phyloP scores from a whole-genome alignment of 2,113 vertebrate species.

The Pteropus alecto region DNA sequence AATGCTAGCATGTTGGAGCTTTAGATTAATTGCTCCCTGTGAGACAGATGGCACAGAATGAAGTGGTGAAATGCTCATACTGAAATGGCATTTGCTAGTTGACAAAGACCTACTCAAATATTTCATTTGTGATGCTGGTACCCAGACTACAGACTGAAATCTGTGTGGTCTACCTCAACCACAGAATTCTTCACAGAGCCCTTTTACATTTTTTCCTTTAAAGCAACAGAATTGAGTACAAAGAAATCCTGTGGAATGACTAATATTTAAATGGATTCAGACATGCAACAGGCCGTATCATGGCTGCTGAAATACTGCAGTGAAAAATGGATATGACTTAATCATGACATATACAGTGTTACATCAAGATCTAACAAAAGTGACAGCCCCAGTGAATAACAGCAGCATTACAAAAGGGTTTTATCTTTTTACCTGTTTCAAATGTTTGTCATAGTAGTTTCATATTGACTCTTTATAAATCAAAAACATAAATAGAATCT shows the following conservation, averaged over 20 bases:
- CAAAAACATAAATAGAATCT: background rate
- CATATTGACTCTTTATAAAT: background rate
- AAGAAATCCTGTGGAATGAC: background rate
- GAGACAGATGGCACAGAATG: constrained; percentile 39
- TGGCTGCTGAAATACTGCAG: background rate
- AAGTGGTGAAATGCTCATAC: constrained; percentile 48
- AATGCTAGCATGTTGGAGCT: constrained; percentile 38
- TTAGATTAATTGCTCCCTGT: constrained; percentile 59
- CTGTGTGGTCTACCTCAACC: background rate
- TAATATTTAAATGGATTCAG: background rate
- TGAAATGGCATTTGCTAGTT: constrained; percentile 51
- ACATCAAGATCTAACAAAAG: background rate
- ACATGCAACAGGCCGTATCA: background rate
- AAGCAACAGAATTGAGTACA: background rate
- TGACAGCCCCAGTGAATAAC: background rate
- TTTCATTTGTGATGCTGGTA: constrained; percentile 32
- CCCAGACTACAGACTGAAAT: constrained; percentile 31
- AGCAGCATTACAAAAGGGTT: background rate
- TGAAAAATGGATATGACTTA: background rate
- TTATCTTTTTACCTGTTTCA: background rate
- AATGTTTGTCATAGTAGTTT: background rate
- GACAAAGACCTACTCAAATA: constrained; percentile 46
- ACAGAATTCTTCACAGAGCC: background rate
- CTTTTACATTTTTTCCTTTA: background rate
- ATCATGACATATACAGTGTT: background rate